Evolutionary conservation across 2,888 invertebrate genomes (phyloP), one percentile per base, ranked within the genome.

Genomic region (Eristalis intricaria): DNA sequence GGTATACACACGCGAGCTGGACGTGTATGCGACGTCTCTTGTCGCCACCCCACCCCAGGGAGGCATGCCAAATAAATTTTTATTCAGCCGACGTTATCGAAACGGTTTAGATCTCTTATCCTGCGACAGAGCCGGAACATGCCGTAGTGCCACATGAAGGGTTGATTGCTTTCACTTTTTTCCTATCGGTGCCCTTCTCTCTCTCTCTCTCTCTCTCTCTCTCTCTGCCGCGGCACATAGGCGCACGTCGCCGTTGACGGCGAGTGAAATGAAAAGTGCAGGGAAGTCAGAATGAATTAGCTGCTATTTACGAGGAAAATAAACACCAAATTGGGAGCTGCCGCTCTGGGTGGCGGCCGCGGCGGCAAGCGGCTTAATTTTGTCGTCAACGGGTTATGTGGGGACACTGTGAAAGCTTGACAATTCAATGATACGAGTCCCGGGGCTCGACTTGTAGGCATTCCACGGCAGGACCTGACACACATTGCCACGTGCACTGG

Each of bases 41-140:
- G 32, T 32, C 32, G 1, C 29, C 38, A 35, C 4, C 50, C 13
- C 35, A 15, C 38, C 38, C 3, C 1, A 19, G 2, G 19, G 19
- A 19, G 50, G 50, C 50, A 19, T 58, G 68, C 2, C 50, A 80
- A 68, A 74, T 74, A 74, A 63, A 82, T 65, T 76, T 75, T 70
- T 75, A 82, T 75, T 70, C 13, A 75, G 68, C 50, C 66, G 74
- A 82, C 75, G 64, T 82, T 82, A 81, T 81, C 75, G 69, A 38
- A 65, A 65, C 70, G 69, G 13, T 75, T 75, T 73, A 75, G 69
- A 82, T 82, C 65, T 76, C 38, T 35, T 81, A 81, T 74, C 80
- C 40, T 63, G 63, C n/a, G 29, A 66, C 66, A 19, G 35, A 73
- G 66, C 50, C 73, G 60, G 61, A 73, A 80, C 73, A 69, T 29